phyloP scores from a whole-genome alignment of 2,797 vertebrate species.

The Tadarida brasiliensis region DNA sequence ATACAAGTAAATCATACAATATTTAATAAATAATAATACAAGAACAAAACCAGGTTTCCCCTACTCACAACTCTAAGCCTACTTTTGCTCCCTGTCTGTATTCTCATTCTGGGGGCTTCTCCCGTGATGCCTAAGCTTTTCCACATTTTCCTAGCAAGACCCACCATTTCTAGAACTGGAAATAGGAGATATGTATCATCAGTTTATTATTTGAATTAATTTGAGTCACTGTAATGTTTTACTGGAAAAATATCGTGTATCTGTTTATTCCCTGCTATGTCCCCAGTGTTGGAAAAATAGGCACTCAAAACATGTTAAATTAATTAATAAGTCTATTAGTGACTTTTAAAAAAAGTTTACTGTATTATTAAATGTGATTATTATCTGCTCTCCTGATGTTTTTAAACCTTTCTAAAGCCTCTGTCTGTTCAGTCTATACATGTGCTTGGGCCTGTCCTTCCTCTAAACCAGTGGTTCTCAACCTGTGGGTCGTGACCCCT shows the following conservation, averaged over 20 bases:
- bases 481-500: too few relatives aligned
- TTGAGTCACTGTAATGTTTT: constrained; percentile 18
- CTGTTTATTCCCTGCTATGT: not conserved
- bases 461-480: too few relatives aligned
- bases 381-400: not conserved
- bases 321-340: not conserved
- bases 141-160: not conserved
- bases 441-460: not conserved
- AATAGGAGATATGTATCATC: not conserved
- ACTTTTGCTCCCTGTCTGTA: not conserved
- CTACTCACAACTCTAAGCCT: not conserved
- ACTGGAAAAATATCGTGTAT: not conserved
- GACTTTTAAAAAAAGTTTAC: not conserved
- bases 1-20: not conserved
- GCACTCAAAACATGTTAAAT: not conserved
- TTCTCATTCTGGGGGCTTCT: not conserved
- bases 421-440: not conserved
- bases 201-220: constrained; percentile 15
- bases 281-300: not conserved
- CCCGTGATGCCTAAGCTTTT: not conserved
- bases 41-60: too few relatives aligned
- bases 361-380: not conserved
- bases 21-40: not conserved
- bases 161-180: not conserved
- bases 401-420: not conserved